A percentile compares a stretch with the other conserved stretches of the same genome.
Conservation (phyloP, 2,113 vertebrate genomes). For the Myrmecophaga tridactyla region DNA sequence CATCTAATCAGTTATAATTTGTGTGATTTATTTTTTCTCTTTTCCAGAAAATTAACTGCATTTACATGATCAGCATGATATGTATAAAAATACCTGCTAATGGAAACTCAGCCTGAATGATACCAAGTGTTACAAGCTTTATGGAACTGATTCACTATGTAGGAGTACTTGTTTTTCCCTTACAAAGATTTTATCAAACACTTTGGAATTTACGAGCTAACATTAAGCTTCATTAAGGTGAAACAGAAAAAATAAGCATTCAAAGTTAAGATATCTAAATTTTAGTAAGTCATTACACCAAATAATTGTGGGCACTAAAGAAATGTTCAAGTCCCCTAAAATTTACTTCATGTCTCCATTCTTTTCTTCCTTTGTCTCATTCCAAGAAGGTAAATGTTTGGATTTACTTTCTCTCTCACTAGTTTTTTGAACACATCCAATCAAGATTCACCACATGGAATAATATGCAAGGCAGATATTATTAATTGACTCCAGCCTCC, state of each 20-base stretch:
- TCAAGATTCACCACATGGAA: background rate
- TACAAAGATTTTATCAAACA: constrained; percentile 40
- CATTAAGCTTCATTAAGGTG: constrained; percentile 65
- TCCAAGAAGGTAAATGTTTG: background rate
- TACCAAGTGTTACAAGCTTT: background rate
- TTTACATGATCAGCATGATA: constrained; percentile 63
- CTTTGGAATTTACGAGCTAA: constrained; percentile 46
- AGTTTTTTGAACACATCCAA: constrained; percentile 23
- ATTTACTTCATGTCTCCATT: background rate
- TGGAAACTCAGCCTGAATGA: constrained; percentile 42
- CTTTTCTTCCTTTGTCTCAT: background rate
- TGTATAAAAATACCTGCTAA: constrained; percentile 57
- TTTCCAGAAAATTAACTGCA: constrained; percentile 47
- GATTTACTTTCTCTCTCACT: constrained; percentile 24
- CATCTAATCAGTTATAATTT: constrained; percentile 70
- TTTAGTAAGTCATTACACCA: constrained; percentile 51
- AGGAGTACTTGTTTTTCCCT: constrained; percentile 32
- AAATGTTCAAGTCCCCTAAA: constrained; percentile 51
- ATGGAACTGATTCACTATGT: constrained; percentile 42
- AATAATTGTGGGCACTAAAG: constrained; percentile 37
- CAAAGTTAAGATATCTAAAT: constrained; percentile 50
- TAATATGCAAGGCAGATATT: background rate
- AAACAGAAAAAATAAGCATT: background rate
- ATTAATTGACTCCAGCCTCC: background rate
- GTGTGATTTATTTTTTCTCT: constrained; percentile 33